Evolutionary conservation across 2,888 invertebrate genomes (phyloP).

Genomic region (Ormyrus labotus): DNA sequence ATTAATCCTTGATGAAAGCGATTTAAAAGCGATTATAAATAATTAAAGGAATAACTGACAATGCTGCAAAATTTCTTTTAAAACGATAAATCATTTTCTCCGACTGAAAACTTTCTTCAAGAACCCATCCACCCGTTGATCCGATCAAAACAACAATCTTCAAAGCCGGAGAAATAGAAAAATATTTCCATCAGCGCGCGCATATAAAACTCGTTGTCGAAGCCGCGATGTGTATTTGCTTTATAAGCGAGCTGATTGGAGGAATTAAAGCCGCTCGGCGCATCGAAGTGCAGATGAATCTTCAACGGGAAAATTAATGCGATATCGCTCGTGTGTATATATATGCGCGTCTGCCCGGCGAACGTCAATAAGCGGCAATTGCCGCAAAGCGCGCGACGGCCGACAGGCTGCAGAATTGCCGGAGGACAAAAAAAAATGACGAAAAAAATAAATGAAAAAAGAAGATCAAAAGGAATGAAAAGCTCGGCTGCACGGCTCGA

Average conservation of each 20-base stretch:
- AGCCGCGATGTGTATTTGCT: background rate
- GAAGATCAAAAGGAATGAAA: background rate
- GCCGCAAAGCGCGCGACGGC: background rate
- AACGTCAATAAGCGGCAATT: constrained; percentile 43
- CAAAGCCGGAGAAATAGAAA: constrained; percentile 8
- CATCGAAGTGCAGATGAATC: constrained; percentile 11
- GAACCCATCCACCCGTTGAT: too few species aligned
- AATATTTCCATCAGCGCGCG: constrained; percentile 1
- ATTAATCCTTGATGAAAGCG: too few species aligned
- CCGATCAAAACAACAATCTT: too few species aligned
- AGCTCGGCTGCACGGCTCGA: background rate
- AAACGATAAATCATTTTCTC: too few species aligned
- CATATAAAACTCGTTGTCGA: constrained; percentile 16
- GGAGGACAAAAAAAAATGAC: background rate
- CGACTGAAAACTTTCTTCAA: too few species aligned
- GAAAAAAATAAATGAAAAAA: constrained; percentile 1
- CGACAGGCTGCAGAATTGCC: background rate
- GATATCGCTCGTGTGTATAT: constrained; percentile 15
- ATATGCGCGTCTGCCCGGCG: background rate
- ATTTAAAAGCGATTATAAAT: too few species aligned
- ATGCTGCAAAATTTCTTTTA: too few species aligned
- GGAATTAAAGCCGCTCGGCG: constrained; percentile 33
- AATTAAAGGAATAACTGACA: too few species aligned
- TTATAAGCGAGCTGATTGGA: constrained; percentile 48
- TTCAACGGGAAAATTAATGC: constrained; percentile 48